phyloP scores from a whole-genome alignment of 1,140 invertebrate species.

The Apis cerana region DNA sequence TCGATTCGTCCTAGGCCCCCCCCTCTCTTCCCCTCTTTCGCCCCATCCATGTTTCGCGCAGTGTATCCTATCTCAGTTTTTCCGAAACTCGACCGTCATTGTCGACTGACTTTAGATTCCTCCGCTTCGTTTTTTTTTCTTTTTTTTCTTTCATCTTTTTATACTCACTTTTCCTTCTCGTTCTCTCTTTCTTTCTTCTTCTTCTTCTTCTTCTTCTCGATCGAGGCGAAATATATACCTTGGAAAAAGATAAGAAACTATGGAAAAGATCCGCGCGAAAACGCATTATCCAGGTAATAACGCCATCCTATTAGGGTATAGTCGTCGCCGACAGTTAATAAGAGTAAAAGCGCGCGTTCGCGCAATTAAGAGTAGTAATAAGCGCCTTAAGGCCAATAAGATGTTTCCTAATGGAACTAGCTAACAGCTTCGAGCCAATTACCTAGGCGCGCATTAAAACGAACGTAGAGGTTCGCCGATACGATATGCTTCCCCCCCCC shows the following conservation, averaged over 20 bases:
- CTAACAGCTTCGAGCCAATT: slow-evolving; percentile 65
- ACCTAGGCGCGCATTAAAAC: slow-evolving; percentile 65
- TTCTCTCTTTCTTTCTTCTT: too few relatives aligned
- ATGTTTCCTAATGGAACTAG: slow-evolving; percentile 69
- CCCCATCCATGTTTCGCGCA: background rate
- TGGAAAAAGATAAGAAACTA: background rate
- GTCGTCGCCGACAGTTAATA: slow-evolving; percentile 68
- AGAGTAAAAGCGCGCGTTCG: slow-evolving; percentile 68
- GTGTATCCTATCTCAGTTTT: background rate
- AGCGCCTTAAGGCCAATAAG: slow-evolving; percentile 70
- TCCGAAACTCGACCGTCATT: background rate
- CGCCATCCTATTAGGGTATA: slow-evolving; percentile 57
- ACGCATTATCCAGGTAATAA: slow-evolving; percentile 67
- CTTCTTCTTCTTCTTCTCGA: background rate
- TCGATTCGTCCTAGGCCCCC: slow-evolving; percentile 44
- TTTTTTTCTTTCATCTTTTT: too few relatives aligned
- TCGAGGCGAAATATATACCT: background rate
- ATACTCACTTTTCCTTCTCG: too few relatives aligned
- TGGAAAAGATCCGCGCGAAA: slow-evolving; percentile 60
- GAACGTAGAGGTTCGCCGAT: slow-evolving; percentile 43
- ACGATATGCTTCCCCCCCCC: slow-evolving; percentile 1
- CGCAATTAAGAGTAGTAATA: slow-evolving; percentile 68
- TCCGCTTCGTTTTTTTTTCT: too few relatives aligned
- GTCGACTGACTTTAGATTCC: too few relatives aligned
- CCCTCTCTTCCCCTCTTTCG: slow-evolving; percentile 26